Evolutionary conservation across 2,888 invertebrate species (phyloP), one percentile per base, ranked within the genome.

Genomic region (Drosophila pegasa): DNA sequence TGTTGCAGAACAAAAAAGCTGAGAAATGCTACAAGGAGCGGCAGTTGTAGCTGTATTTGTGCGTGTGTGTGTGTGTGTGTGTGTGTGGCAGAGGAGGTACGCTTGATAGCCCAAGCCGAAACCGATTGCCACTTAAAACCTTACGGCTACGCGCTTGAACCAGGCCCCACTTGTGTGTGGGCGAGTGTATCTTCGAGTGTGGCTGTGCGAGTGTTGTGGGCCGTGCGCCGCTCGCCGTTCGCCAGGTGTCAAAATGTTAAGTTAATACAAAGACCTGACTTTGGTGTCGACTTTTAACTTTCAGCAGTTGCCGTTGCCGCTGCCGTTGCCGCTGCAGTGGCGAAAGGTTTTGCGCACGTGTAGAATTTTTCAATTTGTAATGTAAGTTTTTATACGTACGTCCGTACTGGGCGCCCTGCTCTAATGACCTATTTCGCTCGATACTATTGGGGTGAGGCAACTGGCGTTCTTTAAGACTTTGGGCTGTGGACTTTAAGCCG

Each of bases 121-220:
- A 78, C 78, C 86, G 75, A 84, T 85, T 74, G 87, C 84, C 84
- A 88, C 84, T 84, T 83, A 84, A 87, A 78, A 69, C 84, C 88
- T 69, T 78, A 75, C 71, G 78, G 76, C 78, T 66, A 67, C 71
- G 74, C 88, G 75, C 78, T 73, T 78, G 68, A 80, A 75, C 86
- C 66, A 55, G 64, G 68, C 66, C 51, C 54, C 72, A 64, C 58
- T 75, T 60, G 62, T 64, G 43, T 47, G 57, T 51, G 70, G 20
- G 45, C 43, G 45, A 16, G 45, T 41, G 27, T 18, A 31, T 16
- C 27, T 60, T 31, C 57, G 43, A 22, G 35, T 60, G 45, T 27
- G 51, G 29, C 20, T 18, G 41, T 9, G 47, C 27, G 35, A 40
- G 43, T 37, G 31, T 52, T 38, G 52, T 40, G 45, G 40, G 45